Conservation (phyloP, 2,797 vertebrate species). For the Limosa lapponica region DNA sequence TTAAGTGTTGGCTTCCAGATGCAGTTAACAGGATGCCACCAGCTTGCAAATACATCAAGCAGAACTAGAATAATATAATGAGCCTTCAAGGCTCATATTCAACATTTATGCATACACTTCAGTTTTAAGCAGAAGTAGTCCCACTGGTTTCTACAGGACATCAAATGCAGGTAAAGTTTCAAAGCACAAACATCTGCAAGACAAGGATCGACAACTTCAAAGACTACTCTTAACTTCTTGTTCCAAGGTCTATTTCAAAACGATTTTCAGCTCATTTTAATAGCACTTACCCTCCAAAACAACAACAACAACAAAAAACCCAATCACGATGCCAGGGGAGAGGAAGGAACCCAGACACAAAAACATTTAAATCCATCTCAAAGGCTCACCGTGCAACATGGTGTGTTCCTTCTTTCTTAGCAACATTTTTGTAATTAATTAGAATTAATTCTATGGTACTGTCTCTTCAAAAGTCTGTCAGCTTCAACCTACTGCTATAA, state of each 20-base stretch:
- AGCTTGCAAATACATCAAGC: neutral
- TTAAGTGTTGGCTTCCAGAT: neutral
- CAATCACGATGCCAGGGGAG: accelerated
- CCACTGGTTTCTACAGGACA: constrained; percentile 31
- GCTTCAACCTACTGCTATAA: neutral
- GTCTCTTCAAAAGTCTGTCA: neutral
- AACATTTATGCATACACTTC: neutral
- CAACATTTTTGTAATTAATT: neutral
- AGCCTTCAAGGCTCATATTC: neutral
- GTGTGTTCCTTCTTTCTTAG: neutral
- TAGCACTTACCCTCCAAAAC: neutral
- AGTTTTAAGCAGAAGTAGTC: neutral
- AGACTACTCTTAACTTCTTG: neutral
- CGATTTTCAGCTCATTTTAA: neutral
- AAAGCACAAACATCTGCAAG: neutral
- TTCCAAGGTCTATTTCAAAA: neutral
- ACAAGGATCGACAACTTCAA: neutral
- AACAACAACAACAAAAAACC: neutral
- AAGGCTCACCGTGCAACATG: neutral
- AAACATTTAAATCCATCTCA: neutral
- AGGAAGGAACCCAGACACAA: neutral
- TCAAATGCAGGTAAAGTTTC: neutral
- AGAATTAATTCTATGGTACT: neutral
- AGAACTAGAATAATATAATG: neutral
- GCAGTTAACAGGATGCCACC: neutral